These are phyloP conservation scores for Halcyon leucocephala DNA, from an alignment of 2,797 vertebrate genomes.

Conservation along the genomic window DNA sequence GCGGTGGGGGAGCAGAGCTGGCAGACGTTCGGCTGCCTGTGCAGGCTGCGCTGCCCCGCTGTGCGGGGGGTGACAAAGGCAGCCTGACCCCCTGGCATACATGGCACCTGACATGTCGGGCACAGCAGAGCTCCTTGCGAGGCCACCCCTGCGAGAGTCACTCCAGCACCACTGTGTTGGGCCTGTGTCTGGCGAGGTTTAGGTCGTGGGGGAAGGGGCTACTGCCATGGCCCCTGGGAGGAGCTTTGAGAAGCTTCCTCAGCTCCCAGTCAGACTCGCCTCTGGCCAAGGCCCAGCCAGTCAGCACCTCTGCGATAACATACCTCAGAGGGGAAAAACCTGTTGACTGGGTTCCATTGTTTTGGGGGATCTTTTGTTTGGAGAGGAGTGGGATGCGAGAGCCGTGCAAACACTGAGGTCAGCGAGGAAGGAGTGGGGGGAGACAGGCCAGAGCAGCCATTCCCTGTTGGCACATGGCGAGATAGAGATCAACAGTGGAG, in stretches of 20 bases:
- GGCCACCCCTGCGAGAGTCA: background rate
- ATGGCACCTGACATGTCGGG: accelerated
- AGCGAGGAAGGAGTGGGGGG: background rate
- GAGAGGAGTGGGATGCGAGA: too few relatives aligned
- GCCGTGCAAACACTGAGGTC: background rate
- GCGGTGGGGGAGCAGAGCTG: accelerated
- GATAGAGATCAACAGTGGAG: background rate
- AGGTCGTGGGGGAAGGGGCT: too few relatives aligned
- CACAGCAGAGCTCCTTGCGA: background rate
- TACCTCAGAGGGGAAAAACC: too few relatives aligned
- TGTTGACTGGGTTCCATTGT: too few relatives aligned
- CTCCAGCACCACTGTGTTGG: background rate
- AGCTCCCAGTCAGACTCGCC: too few relatives aligned
- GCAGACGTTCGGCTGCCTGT: background rate
- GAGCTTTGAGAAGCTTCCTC: background rate
- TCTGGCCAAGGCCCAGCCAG: too few relatives aligned
- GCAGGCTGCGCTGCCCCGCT: accelerated
- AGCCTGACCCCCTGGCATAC: background rate
- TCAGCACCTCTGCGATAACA: too few relatives aligned
- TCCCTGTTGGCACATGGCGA: background rate
- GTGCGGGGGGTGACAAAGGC: background rate
- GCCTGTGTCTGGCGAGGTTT: background rate
- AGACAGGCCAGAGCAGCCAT: background rate
- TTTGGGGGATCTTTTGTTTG: too few relatives aligned
- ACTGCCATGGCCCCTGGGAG: background rate